A percentile compares a stretch with the other conserved stretches of the same genome.
Conservation (phyloP, 2,797 vertebrate genomes). For the Tiaroga cobitis region DNA sequence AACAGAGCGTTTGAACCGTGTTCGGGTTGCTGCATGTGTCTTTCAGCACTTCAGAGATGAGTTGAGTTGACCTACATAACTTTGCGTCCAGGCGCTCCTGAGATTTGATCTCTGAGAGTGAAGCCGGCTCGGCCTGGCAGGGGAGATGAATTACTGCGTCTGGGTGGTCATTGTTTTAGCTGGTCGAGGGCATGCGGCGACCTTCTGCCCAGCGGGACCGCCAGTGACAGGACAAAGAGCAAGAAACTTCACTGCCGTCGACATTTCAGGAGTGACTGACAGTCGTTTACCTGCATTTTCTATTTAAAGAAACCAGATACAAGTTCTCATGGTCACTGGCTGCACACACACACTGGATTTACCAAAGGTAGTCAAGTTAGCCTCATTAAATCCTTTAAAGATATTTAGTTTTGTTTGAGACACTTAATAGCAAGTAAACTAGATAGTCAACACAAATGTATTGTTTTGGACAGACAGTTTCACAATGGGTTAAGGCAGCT, state of each 20-base stretch:
- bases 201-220: neutral
- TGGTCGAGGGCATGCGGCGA: neutral
- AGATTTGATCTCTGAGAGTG: slow-evolving; percentile 7
- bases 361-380: neutral
- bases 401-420: neutral
- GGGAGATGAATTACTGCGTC: neutral
- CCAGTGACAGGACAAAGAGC: neutral
- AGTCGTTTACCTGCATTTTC: neutral
- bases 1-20: neutral
- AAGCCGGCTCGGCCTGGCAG: neutral
- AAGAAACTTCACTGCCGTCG: neutral
- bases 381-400: neutral
- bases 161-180: slow-evolving; percentile 9
- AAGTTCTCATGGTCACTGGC: neutral
- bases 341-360: neutral
- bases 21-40: neutral
- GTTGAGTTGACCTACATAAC: neutral
- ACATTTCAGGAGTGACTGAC: slow-evolving; percentile 10
- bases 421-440: neutral
- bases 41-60: neutral
- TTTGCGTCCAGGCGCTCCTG: neutral
- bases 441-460: neutral
- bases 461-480: neutral
- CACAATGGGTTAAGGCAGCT: no score
- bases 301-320: neutral